Evolutionary conservation across 2,888 invertebrate genomes (phyloP), one percentile per base, ranked within the genome.

Genomic region (Scrobipalpa atriplicella): DNA sequence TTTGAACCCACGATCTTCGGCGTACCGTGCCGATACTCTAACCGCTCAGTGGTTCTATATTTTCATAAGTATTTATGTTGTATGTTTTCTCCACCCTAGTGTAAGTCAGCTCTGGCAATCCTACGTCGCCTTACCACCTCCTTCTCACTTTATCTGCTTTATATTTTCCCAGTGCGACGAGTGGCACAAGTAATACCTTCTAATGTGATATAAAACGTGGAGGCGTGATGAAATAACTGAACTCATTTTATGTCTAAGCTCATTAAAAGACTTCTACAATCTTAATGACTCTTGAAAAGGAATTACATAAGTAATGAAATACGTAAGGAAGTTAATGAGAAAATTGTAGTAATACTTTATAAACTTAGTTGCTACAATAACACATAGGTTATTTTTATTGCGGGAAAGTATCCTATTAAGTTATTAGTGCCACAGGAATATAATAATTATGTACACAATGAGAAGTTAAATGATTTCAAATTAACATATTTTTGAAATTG

Each of bases 71-170:
- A 52, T 52, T 52, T 18, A 18, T 51, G 19, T 1, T 19, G 11
- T 19, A 10, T 52, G 1, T 52, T 16, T 1, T 1, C 19, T n/a
- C 9, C 52, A 21, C 8, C 7, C 21, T 18, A 21, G 19, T 18
- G 16, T 2, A 21, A 7, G 21, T n/a, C 58, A 3, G n/a, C 5
- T 16, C 60, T 60, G 60, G 38, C 38, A 36, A 60, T 36, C 13
- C 38, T 13, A n/a, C n/a, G 54, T 21, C 54, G 10, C 21, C 54
- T 29, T 21, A 21, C 21, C 54, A 13, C 19, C 54, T 56, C 62
- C 60, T 11, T 64, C 64, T 64, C 58, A 60, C 60, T 64, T 64
- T 54, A 43, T 36, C 16, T 60, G 18, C 21, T 21, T 56, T 29
- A 56, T 29, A 54, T 21, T 54, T 54, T 19, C 54, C 21, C 19